Evolutionary conservation across 2,797 vertebrate genomes (phyloP).

Genomic region (Hydrocynus forskahlii): DNA sequence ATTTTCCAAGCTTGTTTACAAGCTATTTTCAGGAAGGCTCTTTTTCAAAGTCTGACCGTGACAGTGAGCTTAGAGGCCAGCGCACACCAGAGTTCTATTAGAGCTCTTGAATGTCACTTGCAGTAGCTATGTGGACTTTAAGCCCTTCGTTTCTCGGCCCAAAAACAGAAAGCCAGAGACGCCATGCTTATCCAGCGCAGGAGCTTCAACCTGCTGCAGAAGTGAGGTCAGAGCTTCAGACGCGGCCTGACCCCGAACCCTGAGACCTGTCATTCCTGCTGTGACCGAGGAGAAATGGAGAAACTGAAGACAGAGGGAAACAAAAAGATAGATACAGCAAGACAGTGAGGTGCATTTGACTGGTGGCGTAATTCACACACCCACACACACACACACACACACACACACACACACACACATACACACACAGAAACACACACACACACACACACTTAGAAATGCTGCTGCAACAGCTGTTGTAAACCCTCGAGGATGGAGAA

Average conservation of each 20-base stretch:
- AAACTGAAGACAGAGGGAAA: not conserved
- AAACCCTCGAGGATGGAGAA: not conserved
- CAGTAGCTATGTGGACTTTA: slow-evolving; percentile 33
- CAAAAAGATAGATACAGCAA: not conserved
- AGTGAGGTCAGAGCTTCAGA: slow-evolving; percentile 13
- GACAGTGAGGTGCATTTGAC: not conserved
- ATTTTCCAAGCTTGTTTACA: slow-evolving; percentile 49
- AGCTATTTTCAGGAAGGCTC: slow-evolving; percentile 43
- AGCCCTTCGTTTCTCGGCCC: slow-evolving; percentile 27
- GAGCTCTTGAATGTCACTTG: slow-evolving; percentile 42
- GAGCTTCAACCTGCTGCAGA: slow-evolving; percentile 6
- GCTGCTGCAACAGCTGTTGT: not conserved
- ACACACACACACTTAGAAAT: not conserved
- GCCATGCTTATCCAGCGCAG: not conserved
- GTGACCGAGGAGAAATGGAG: not conserved
- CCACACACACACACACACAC: not conserved
- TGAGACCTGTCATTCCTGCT: not conserved
- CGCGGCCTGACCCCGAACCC: not conserved
- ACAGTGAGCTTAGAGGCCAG: slow-evolving; percentile 41
- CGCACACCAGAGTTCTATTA: slow-evolving; percentile 39
- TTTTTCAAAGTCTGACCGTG: slow-evolving; percentile 9
- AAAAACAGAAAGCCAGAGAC: slow-evolving; percentile 38
- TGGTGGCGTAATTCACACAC: not conserved
- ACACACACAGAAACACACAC: too few species aligned
- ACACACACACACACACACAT: too few species aligned